Evolutionary conservation across 2,797 vertebrate species (phyloP), one percentile per base, ranked within the genome.

Genomic region (Pterois miles): DNA sequence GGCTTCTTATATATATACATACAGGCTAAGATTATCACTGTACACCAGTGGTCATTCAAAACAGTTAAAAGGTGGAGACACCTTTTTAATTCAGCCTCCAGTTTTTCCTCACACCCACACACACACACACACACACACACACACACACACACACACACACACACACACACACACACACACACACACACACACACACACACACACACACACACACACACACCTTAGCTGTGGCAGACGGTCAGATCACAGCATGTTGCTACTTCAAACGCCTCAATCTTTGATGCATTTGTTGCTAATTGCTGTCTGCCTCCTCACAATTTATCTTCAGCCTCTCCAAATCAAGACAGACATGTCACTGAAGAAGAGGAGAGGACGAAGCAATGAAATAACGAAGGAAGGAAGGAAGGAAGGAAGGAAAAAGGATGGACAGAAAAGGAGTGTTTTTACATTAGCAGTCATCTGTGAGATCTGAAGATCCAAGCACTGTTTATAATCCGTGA

Each of bases 401-500:
- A 58, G n/a, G 14, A 56, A 38, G 36, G 36, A 13, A 46, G 22
- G 57, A 16, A 58, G n/a, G 12, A 53, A 33, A 7, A 7, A 50
- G 9, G 48, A 11, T 11, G 20, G 48, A 50, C 22, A 50, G 48
- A 50, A 22, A 22, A 50, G 50, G 16, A 57, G 7, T 6, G n/a
- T 34, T 70, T 66, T 54, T 16, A 69, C 52, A 27, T 46, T 33
- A 43, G 22, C n/a, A 60, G 52, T 56, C 48, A 56, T 62, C 62
- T 16, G 18, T 38, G 33, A 48, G 33, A 65, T 69, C 25, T 69
- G 56, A 72, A 54, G 56, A 65, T 69, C 38, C 12, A 1, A 46
- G 22, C 23, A 23, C 43, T 82, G 84, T 91, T 83, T 91, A 90
- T 52, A 84, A 65, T 80, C 43, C 48, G 76, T 56, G 65, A 67